These are phyloP conservation scores for Metopolophium dirhodum DNA, from an alignment of 1,140 invertebrate genomes.

Conservation along the genomic window DNA sequence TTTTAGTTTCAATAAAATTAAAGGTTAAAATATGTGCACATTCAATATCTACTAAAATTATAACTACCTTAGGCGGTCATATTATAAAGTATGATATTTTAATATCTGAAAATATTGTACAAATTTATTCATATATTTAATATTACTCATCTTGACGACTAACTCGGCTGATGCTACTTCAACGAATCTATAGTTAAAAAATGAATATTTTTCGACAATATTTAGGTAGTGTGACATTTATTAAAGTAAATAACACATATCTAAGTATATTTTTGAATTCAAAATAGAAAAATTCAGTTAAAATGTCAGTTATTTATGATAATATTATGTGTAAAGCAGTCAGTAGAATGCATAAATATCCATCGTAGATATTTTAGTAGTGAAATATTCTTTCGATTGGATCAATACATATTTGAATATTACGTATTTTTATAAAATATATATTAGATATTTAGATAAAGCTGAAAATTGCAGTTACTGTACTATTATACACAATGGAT, in stretches of 20 bases:
- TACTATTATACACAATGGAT: background rate
- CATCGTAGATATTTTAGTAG: background rate
- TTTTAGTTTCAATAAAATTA: no score
- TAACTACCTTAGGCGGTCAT: background rate
- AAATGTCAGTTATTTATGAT: background rate
- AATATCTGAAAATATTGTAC: background rate
- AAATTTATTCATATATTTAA: background rate
- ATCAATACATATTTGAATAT: background rate
- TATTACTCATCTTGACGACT: background rate
- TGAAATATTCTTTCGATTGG: background rate
- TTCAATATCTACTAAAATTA: background rate
- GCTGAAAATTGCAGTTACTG: background rate
- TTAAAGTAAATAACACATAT: no score
- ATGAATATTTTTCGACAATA: no score
- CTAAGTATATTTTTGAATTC: no score
- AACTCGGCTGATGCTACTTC: background rate
- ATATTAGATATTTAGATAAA: background rate
- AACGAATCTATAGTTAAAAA: background rate
- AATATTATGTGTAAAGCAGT: background rate
- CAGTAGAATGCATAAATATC: background rate
- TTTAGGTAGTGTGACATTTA: no score
- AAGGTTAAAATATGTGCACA: background rate
- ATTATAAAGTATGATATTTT: background rate
- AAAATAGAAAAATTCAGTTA: background rate
- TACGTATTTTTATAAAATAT: no score